A percentile compares a stretch with the other conserved stretches of the same genome.
Conservation (phyloP, 2,888 invertebrate species). For the Conomelus anceps region DNA sequence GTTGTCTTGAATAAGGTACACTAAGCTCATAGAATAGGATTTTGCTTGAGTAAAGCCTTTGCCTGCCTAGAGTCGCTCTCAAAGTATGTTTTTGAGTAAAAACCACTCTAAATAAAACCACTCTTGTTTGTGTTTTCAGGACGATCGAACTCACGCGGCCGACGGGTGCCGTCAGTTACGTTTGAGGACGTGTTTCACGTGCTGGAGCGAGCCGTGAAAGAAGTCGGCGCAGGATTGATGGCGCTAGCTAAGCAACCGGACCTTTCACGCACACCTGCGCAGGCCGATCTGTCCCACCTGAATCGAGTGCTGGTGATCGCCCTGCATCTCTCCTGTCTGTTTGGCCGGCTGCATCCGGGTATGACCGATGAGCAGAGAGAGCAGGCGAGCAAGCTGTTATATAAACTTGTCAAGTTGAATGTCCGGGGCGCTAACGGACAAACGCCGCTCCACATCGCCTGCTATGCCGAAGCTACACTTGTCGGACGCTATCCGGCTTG, state of each 20-base stretch:
- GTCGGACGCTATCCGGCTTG: constrained; percentile 44
- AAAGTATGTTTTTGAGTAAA: too few species aligned
- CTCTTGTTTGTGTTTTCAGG: constrained; percentile 24
- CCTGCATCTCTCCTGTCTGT: constrained; percentile 71
- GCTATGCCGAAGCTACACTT: constrained; percentile 67
- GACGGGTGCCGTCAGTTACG: constrained; percentile 71
- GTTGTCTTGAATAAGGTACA: too few species aligned
- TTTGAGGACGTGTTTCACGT: constrained; percentile 61
- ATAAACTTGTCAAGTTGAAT: constrained; percentile 65
- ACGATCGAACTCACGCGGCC: constrained; percentile 48
- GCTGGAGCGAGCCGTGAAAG: constrained; percentile 42
- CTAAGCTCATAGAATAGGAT: too few species aligned
- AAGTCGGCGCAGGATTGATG: constrained; percentile 48
- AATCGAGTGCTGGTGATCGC: constrained; percentile 81
- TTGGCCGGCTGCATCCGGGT: constrained; percentile 51
- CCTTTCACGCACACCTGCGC: constrained; percentile 1
- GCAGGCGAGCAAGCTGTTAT: constrained; percentile 47
- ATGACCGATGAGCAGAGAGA: constrained; percentile 37
- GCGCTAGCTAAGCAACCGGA: constrained; percentile 12
- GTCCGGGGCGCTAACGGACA: constrained; percentile 56
- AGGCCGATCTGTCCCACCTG: constrained; percentile 61
- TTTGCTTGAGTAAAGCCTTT: too few species aligned
- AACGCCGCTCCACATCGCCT: constrained; percentile 74
- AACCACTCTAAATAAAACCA: too few species aligned
- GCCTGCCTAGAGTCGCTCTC: too few species aligned